Percentiles rank a stretch among this genome's conserved stretches.
Conservation (phyloP, 2,113 vertebrate genomes). For the Accipiter cooperii region DNA sequence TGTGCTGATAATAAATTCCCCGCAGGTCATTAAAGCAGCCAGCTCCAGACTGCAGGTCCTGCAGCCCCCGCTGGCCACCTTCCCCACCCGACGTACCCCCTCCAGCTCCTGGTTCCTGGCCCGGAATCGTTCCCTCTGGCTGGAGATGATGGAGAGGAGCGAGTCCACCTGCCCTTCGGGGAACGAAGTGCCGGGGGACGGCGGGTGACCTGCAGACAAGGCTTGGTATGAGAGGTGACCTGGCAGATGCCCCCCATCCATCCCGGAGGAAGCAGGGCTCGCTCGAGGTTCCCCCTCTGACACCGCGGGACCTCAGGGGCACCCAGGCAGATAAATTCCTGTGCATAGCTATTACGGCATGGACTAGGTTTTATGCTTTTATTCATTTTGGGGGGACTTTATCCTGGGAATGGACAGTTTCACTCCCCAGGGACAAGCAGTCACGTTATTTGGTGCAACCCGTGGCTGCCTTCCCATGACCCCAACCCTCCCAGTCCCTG, state of each 20-base stretch:
- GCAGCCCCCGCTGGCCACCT: neutral
- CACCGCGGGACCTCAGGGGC: fast-evolving
- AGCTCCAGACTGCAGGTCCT: neutral
- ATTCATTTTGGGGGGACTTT: neutral
- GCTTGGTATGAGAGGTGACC: neutral
- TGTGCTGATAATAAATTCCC: neutral
- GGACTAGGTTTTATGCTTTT: neutral
- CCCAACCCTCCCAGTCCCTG: neutral
- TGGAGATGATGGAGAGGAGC: conserved; percentile 95
- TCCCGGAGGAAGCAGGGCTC: neutral
- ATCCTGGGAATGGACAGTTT: neutral
- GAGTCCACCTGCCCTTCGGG: conserved; percentile 93
- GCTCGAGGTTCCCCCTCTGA: fast-evolving
- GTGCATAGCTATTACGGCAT: neutral
- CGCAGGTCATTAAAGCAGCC: neutral
- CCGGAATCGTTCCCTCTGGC: conserved; percentile 93
- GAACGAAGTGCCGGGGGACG: conserved; percentile 26
- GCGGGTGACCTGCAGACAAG: conserved; percentile 27
- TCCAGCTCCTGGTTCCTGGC: conserved; percentile 94
- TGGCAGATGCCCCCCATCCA: neutral
- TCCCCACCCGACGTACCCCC: conserved; percentile 69
- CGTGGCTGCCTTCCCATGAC: neutral
- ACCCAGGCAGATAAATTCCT: neutral
- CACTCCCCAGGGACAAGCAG: neutral
- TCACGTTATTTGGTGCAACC: neutral